Evolutionary conservation across 2,113 vertebrate species (phyloP).

Genomic region (Mesocricetus auratus): DNA sequence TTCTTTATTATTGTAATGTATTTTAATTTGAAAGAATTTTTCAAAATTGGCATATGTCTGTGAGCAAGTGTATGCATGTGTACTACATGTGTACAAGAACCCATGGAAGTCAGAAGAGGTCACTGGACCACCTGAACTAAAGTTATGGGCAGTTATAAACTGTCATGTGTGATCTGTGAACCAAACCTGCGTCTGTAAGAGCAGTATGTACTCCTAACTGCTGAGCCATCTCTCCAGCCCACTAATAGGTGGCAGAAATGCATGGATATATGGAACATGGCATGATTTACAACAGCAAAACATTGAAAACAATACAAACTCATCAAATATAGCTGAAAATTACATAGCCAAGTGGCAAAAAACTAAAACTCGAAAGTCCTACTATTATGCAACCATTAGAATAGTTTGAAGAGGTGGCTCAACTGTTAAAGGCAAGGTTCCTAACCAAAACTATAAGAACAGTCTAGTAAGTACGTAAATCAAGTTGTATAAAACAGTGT

Average conservation of each 20-base stretch:
- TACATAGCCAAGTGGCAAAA: background rate
- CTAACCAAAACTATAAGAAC: background rate
- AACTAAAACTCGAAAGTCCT: background rate
- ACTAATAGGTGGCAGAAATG: background rate
- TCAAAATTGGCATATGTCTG: background rate
- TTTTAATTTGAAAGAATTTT: slow-evolving; percentile 19
- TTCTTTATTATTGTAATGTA: slow-evolving; percentile 18
- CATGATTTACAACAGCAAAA: slow-evolving; percentile 25
- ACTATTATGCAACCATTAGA: background rate
- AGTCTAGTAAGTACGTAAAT: background rate
- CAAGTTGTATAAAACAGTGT: background rate
- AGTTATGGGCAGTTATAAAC: background rate
- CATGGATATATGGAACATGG: background rate
- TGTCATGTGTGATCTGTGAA: background rate
- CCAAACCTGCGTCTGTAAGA: background rate
- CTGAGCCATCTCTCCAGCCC: background rate
- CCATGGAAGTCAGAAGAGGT: background rate
- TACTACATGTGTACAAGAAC: background rate
- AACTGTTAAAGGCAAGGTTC: background rate
- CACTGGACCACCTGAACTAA: background rate
- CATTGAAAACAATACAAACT: slow-evolving; percentile 5
- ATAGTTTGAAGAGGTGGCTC: background rate
- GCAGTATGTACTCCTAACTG: background rate
- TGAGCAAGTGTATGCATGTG: background rate
- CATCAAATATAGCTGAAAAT: slow-evolving; percentile 2